phyloP scores from a whole-genome alignment of 2,797 vertebrate species.

The Tenualosa thibaudeaui region DNA sequence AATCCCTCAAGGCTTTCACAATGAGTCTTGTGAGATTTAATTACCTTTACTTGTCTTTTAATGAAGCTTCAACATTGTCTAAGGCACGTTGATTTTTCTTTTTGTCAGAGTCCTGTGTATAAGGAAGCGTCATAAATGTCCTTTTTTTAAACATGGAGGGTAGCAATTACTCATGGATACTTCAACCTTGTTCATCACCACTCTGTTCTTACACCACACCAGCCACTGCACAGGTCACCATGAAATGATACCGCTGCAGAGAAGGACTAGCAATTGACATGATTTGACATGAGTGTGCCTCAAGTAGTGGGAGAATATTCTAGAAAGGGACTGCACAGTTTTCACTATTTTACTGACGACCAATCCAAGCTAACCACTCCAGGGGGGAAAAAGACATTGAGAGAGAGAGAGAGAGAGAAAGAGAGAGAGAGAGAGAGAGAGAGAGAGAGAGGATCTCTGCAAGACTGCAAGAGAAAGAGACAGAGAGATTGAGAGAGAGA shows the following conservation, averaged over 20 bases:
- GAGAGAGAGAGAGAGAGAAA: neutral
- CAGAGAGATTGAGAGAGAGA: neutral
- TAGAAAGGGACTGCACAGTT: neutral
- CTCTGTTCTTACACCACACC: neutral
- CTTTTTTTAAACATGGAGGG: neutral
- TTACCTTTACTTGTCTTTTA: neutral
- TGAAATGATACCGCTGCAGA: neutral
- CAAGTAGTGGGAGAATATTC: neutral
- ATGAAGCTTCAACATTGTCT: neutral
- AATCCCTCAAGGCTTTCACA: neutral
- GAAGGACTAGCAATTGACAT: neutral
- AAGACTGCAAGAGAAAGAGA: neutral
- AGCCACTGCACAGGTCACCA: neutral
- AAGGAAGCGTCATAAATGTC: neutral
- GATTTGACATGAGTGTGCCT: neutral
- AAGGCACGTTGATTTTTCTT: neutral
- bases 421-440: conserved; percentile 3
- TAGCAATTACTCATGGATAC: neutral
- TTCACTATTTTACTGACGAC: neutral
- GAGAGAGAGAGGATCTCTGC: neutral
- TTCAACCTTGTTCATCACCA: neutral
- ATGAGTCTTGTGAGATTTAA: neutral
- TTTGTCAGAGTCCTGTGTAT: neutral
- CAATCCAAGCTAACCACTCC: neutral
- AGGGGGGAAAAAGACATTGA: neutral